Percentiles rank a stretch among this genome's conserved stretches.
phyloP scores from a whole-genome alignment of 2,888 invertebrate genomes.

The Coelogynopora nodosa region DNA sequence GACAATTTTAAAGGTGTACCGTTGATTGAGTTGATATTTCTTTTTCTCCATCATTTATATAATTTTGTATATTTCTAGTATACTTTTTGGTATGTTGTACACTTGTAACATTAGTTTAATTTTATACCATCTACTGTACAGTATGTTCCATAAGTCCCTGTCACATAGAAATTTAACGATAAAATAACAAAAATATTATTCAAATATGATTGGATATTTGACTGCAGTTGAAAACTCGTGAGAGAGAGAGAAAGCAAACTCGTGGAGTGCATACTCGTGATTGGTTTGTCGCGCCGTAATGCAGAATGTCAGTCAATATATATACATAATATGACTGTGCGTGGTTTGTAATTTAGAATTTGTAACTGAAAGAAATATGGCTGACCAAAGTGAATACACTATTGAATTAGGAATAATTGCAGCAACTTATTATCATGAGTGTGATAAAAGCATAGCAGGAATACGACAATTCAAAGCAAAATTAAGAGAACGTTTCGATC shows the following conservation, averaged over 20 bases:
- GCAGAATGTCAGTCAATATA: not conserved
- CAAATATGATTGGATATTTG: not conserved
- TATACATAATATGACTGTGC: not conserved
- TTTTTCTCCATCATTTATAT: too few relatives aligned
- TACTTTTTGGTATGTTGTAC: too few relatives aligned
- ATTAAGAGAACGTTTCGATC: not conserved
- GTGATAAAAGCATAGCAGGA: not conserved
- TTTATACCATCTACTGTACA: not conserved
- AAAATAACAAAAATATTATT: not conserved
- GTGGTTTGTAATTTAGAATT: not conserved
- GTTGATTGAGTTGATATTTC: too few relatives aligned
- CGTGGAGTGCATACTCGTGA: not conserved
- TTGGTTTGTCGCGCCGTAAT: not conserved
- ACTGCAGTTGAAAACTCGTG: not conserved
- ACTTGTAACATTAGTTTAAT: too few relatives aligned
- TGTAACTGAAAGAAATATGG: not conserved
- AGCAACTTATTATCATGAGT: not conserved
- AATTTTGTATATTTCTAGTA: too few relatives aligned
- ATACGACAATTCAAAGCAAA: not conserved
- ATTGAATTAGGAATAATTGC: not conserved
- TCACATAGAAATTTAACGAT: not conserved
- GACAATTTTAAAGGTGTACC: too few relatives aligned
- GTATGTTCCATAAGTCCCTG: not conserved
- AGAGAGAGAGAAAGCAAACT: not conserved
- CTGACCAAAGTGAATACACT: not conserved